These are phyloP conservation scores for Apodemia duryi DNA, from an alignment of 2,888 invertebrate species.

Conservation along the genomic window DNA sequence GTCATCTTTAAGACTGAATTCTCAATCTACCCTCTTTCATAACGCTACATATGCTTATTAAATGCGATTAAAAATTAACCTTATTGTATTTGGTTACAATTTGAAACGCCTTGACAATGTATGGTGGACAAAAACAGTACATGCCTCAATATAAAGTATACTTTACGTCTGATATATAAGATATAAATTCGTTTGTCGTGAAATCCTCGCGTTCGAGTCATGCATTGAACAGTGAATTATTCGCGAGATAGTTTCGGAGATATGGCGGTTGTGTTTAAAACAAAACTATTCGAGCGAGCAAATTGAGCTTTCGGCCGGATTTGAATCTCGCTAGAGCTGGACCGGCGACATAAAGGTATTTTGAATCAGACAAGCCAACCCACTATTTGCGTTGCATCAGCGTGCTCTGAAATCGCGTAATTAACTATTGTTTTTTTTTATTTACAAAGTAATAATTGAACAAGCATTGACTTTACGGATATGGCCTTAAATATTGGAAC, in stretches of 20 bases:
- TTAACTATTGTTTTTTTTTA: conserved; percentile 14
- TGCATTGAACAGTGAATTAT: conserved; percentile 55
- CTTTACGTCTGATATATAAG: conserved; percentile 11
- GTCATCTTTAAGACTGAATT: conserved; percentile 55
- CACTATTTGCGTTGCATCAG: conserved; percentile 24
- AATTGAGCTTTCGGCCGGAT: conserved; percentile 58
- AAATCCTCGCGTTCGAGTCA: conserved; percentile 33
- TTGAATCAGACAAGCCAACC: conserved; percentile 26
- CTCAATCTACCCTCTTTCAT: conserved; percentile 34
- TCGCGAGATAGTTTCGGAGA: conserved; percentile 66
- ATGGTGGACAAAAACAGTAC: conserved; percentile 18
- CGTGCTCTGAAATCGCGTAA: conserved; percentile 14
- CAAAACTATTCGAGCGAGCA: conserved; percentile 66
- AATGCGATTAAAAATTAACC: conserved; percentile 25
- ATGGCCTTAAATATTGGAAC: not conserved
- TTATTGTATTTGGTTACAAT: conserved; percentile 23
- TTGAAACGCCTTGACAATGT: conserved; percentile 22
- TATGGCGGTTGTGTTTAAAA: conserved; percentile 58
- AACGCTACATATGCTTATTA: conserved; percentile 28
- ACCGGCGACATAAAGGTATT: conserved; percentile 34
- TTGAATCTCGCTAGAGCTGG: conserved; percentile 39
- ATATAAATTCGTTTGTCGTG: conserved; percentile 26
- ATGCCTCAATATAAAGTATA: conserved; percentile 16
- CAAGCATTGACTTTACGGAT: conserved; percentile 9
- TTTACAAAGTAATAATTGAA: conserved; percentile 12